Base-by-base conservation (phyloP, 2,888 invertebrate species). In the Yponomeuta malinellus region DNA sequence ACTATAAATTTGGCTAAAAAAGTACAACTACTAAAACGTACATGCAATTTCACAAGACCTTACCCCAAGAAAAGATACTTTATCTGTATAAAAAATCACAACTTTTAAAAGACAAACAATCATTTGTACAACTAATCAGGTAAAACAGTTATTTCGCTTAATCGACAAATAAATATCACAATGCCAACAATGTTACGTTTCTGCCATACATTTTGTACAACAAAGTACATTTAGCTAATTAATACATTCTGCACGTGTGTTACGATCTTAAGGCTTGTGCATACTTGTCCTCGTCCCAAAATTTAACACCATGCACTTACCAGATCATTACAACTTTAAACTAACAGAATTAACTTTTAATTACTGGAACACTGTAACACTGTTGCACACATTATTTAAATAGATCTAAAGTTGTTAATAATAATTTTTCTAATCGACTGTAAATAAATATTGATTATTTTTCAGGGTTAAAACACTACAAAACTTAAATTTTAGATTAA, bases 91-190 rank as follows among this genome's bases (percentile, higher is more conserved):
- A 65, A 65, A 65, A 65, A 43, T 68, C 68, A 68, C 68, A 68
- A 68, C 68, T n/a, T 43, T n/a, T n/a, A 68, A 43, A 48, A 6
- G 23, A 29, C 29, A 65, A 65, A 65, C 65, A 65, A 59, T 15
- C 48, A n/a, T 67, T 68, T 68, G 68, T 68, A 68, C 68, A 68
- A 68, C 52, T 8, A 29, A 68, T 68, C 68, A 68, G 52, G 68
- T 48, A 65, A 65, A 65, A 31, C n/a, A 29, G 29, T 65, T 65
- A 10, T 31, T 29, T 65, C 15, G 52, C 52, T 59, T 59, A 59
- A 12, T 15, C 52, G 2, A 15, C 52, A 12, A 59, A 65, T 29
- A 31, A 65, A 31, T 65, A 65, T 65, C 65, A 65, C 65, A 65
- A 33, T 6, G 29, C 65, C 65, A 65, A 48, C n/a, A 43, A 68